Base-by-base conservation (phyloP, 2,113 vertebrate species). In the Fregetta grallaria region DNA sequence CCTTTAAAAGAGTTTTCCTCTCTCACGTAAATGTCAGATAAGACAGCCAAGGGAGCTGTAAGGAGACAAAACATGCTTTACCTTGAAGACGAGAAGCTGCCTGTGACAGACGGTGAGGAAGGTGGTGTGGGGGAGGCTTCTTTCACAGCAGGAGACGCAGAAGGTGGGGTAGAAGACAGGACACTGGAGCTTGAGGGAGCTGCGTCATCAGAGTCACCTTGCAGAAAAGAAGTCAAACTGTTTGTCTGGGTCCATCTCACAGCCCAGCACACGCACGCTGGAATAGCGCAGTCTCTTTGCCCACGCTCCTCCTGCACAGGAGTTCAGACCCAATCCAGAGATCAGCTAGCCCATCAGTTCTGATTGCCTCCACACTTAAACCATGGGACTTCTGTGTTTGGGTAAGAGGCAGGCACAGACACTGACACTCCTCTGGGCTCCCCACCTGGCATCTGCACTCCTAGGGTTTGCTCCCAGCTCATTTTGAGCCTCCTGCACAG, bases 181-280 rank as follows among this genome's bases (percentile, higher is more conserved):
- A 98, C 96, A 25, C 96, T 96, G 42, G 99, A 98, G 86, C 98
- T 97, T 29, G 99, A 97, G 42, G 99, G 99, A 23, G 99, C 98
- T 6, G 99, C 99, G 0, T 99, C 99, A n/a, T 99, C 99, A 6
- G 99, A 99, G 97, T 99, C 99, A 68, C 99, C 99, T 99, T 98
- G 53, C 94, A 91, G 71, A 94, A 87, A 74, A 96, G 36, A 88
- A 95, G 66, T 62, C 27, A 74, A 26, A 50, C 18, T 30, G 53
- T 83, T 52, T 42, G 82, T 70, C 66, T 92, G 75, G 26, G 44
- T 79, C 67, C 6, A 1, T 50, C 34, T 47, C 36, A 11, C 36
- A 86, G 74, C 84, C 73, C 73, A 62, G 40, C 26, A 67, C 27
- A 10, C 0, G 13, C 61, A 32, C 2, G 2, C 55, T 23, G 38